phyloP scores from a whole-genome alignment of 2,797 vertebrate species.

The Otolemur crassicaudatus region DNA sequence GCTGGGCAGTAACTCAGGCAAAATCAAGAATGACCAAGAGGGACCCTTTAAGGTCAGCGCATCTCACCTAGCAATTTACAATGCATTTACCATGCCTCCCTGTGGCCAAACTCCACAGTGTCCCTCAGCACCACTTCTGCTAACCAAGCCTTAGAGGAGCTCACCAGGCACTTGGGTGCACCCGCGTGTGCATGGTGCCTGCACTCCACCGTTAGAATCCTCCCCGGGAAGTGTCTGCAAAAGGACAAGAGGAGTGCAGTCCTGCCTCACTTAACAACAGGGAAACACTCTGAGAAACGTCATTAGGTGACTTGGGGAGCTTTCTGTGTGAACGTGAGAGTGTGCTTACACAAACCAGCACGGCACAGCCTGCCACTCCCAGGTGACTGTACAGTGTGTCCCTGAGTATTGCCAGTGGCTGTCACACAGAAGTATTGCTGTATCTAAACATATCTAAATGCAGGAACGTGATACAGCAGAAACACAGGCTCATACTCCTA shows the following conservation, averaged over 20 bases:
- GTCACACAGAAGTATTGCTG: neutral
- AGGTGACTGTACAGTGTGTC: neutral
- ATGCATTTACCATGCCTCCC: neutral
- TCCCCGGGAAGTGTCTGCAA: neutral
- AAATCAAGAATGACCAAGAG: neutral
- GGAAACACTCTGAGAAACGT: neutral
- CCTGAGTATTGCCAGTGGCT: neutral
- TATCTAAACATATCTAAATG: neutral
- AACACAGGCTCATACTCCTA: neutral
- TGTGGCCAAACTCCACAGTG: too few relatives aligned
- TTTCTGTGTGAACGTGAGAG: neutral
- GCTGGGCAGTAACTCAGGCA: neutral
- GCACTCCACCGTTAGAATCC: accelerated
- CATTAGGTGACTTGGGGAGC: too few relatives aligned
- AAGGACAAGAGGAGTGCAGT: neutral
- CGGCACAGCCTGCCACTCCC: neutral
- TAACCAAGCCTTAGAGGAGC: neutral
- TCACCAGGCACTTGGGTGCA: neutral
- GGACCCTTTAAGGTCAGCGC: neutral
- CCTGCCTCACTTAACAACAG: neutral
- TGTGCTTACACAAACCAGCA: neutral
- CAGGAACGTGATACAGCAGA: neutral
- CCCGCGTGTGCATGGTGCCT: accelerated
- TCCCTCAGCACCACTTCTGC: neutral
- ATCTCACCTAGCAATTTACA: neutral